Evolutionary conservation across 2,113 vertebrate genomes (phyloP), one percentile per base, ranked within the genome.

Genomic region (Chrysemys picta): DNA sequence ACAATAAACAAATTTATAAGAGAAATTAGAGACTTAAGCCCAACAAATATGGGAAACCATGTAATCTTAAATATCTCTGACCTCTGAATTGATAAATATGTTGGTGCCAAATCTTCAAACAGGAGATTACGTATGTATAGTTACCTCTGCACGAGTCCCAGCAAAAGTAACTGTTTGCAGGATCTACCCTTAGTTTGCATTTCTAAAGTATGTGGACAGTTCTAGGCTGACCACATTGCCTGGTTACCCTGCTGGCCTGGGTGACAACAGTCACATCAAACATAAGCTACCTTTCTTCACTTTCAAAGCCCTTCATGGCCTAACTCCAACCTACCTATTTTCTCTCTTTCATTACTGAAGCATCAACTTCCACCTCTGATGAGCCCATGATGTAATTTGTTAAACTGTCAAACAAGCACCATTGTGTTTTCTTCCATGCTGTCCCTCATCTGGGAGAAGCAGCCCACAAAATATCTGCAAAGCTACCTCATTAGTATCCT

Each of bases 221-320:
- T 81, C 89, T 88, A 52, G 72, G 87, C 86, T 85, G 19, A 1
- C 47, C 50, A 90, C 88, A 89, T 88, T 49, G 93, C 97, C 84
- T 94, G 95, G 96, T 94, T 96, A 96, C 96, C 87, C 87, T 89
- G 93, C 94, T 96, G 94, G 49, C 2, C 88, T 0, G 1, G 13
- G 69, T 57, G 79, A 95, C 90, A 94, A 95, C 91, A 96, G 80
- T 38, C n/a, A 72, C n/a, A 72, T 72, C 65, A 72, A 69, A 72
- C 65, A 72, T 72, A 69, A n/a, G 65, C 9, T 38, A 72, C 65
- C 65, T 38, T 69, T 69, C 17, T 72, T 38, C 65, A 38, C 65
- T 72, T 72, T 38, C 65, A 38, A 72, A 38, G 8, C 65, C 65
- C n/a, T 72, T 72, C 65, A 21, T 38, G 65, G 65, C 19, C 35